phyloP scores from a whole-genome alignment of 2,113 vertebrate genomes.

The Bagarius yarrelli region DNA sequence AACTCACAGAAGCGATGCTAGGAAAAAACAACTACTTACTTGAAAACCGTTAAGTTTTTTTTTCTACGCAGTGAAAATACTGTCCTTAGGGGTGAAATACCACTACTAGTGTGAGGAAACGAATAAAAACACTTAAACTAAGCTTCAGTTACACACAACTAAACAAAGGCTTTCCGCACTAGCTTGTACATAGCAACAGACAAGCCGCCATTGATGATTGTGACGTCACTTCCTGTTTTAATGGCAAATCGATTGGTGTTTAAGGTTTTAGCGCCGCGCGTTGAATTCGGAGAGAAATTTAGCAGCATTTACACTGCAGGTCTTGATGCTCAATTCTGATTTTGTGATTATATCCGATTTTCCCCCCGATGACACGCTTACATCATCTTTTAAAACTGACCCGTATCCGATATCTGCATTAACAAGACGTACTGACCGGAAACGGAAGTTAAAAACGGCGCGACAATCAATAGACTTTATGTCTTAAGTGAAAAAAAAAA shows the following conservation, averaged over 20 bases:
- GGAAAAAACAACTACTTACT: not conserved
- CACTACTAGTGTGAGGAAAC: not conserved
- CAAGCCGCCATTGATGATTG: constrained; percentile 41
- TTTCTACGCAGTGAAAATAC: not conserved
- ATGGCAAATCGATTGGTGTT: not conserved
- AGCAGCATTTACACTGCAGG: too few species aligned
- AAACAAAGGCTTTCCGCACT: constrained; percentile 49
- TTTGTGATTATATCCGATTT: too few species aligned
- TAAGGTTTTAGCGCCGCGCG: constrained; percentile 24
- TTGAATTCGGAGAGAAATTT: not conserved
- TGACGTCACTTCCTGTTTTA: constrained; percentile 33
- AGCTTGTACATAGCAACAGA: constrained; percentile 11
- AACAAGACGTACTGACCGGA: too few species aligned
- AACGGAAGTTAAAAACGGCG: too few species aligned
- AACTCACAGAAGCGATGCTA: not conserved
- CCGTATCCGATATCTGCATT: too few species aligned
- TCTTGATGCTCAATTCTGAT: too few species aligned
- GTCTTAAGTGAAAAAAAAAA: too few species aligned
- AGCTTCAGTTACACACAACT: not conserved
- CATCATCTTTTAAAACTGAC: too few species aligned
- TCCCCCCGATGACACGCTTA: too few species aligned
- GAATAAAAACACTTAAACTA: not conserved
- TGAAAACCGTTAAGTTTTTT: not conserved
- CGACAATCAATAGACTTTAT: too few species aligned
- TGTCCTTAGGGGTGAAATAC: too few species aligned